Conservation (phyloP, 2,113 vertebrate genomes). For the Murina feae region DNA sequence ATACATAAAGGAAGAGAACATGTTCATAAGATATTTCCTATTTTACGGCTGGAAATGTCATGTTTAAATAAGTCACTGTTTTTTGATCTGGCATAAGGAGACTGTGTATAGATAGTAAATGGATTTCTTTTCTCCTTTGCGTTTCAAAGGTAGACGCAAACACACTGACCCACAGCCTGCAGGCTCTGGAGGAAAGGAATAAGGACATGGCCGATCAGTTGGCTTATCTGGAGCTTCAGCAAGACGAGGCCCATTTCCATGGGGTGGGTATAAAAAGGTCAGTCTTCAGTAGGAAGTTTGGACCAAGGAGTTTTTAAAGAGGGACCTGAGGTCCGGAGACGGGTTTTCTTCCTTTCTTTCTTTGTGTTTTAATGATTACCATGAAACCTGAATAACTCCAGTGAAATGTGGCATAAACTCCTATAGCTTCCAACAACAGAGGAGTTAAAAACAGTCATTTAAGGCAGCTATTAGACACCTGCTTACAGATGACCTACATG, state of each 20-base stretch:
- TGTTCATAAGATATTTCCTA: neutral
- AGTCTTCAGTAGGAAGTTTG: neutral
- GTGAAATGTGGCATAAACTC: neutral
- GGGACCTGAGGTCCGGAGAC: neutral
- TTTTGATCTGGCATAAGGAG: neutral
- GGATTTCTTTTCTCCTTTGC: slow-evolving; percentile 31
- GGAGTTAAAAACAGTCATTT: slow-evolving; percentile 5
- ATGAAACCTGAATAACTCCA: neutral
- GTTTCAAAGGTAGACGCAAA: slow-evolving; percentile 73
- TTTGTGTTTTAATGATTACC: too few species aligned
- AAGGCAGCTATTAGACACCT: neutral
- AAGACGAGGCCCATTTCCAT: slow-evolving; percentile 67
- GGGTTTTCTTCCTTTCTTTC: neutral
- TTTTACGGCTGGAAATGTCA: neutral
- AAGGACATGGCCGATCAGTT: slow-evolving; percentile 69
- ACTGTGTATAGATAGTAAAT: neutral
- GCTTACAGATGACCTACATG: neutral
- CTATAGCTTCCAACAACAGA: neutral
- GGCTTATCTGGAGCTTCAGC: slow-evolving; percentile 71
- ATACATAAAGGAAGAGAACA: neutral
- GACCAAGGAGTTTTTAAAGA: neutral
- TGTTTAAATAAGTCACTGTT: neutral
- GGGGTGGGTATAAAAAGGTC: slow-evolving; percentile 73
- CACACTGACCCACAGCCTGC: slow-evolving; percentile 68
- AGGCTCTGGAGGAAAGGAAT: slow-evolving; percentile 77